phyloP scores from a whole-genome alignment of 2,888 invertebrate genomes.

The Epirrhoe tristata region DNA sequence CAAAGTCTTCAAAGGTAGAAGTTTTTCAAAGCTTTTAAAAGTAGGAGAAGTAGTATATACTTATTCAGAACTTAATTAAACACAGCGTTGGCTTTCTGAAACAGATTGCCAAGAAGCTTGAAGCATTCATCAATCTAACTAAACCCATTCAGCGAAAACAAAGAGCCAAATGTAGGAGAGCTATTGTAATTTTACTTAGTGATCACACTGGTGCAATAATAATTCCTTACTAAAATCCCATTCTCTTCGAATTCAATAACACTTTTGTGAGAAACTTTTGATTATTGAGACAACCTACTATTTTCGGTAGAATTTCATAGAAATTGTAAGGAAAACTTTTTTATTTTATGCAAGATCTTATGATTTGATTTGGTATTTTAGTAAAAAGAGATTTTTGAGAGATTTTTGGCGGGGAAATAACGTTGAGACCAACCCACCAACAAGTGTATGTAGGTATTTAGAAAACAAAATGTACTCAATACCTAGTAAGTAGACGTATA shows the following conservation, averaged over 20 bases:
- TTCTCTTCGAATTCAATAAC: not conserved
- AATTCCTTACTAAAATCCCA: not conserved
- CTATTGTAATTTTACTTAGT: conserved; percentile 15
- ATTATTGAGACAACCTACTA: no score
- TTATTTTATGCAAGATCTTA: no score
- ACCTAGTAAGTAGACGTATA: no score
- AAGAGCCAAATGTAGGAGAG: conserved; percentile 25
- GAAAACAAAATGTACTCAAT: no score
- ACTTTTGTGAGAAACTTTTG: not conserved
- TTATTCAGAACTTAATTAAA: conserved; percentile 1
- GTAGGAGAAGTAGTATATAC: not conserved
- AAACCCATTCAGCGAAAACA: conserved; percentile 35
- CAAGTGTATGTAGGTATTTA: no score
- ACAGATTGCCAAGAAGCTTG: conserved; percentile 39
- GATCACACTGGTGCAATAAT: not conserved
- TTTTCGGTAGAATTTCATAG: no score
- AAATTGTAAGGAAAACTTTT: no score
- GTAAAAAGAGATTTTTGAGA: no score
- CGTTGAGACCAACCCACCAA: no score
- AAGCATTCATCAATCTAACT: conserved; percentile 43
- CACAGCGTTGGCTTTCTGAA: conserved; percentile 16
- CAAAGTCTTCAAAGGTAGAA: no score
- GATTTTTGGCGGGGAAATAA: no score
- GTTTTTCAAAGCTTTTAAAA: not conserved
- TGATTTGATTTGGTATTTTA: no score